Evolutionary conservation across 2,797 vertebrate species (phyloP).

Genomic region (Hydrocynus forskahlii): DNA sequence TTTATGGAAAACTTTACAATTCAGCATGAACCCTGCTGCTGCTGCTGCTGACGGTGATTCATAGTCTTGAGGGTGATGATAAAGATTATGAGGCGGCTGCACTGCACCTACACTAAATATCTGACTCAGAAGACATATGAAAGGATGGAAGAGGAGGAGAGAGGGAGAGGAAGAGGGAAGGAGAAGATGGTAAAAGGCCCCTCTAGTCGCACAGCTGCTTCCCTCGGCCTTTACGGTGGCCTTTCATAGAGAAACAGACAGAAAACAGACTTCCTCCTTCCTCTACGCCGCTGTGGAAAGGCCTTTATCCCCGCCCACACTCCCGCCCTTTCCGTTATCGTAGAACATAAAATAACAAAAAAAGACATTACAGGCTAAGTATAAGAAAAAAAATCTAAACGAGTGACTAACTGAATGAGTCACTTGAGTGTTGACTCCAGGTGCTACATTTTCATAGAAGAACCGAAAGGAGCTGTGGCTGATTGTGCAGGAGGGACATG

Average conservation of each 20-base stretch:
- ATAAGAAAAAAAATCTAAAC: neutral
- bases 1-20: conserved; percentile 27
- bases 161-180: conserved; percentile 3
- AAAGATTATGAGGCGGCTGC: conserved; percentile 29
- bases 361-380: conserved; percentile 16
- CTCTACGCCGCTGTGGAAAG: conserved; percentile 28
- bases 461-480: neutral
- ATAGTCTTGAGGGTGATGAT: conserved; percentile 29
- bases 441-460: neutral
- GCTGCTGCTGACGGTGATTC: conserved; percentile 27
- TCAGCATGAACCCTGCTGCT: conserved; percentile 9
- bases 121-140: conserved; percentile 39
- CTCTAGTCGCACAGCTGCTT: conserved; percentile 28
- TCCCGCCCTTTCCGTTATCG: conserved; percentile 6
- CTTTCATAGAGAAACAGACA: conserved; percentile 25
- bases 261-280: conserved; percentile 39
- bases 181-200: conserved; percentile 20
- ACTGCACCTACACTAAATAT: conserved; percentile 39
- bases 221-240: conserved; percentile 1
- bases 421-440: conserved; percentile 16
- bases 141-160: conserved; percentile 38
- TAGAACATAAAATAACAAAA: neutral
- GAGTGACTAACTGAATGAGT: conserved; percentile 34
- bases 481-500: neutral
- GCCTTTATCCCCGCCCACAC: conserved; percentile 38